These are phyloP conservation scores for Diploscapter pachys DNA, from an alignment of 1,140 invertebrate species.

Conservation along the genomic window DNA sequence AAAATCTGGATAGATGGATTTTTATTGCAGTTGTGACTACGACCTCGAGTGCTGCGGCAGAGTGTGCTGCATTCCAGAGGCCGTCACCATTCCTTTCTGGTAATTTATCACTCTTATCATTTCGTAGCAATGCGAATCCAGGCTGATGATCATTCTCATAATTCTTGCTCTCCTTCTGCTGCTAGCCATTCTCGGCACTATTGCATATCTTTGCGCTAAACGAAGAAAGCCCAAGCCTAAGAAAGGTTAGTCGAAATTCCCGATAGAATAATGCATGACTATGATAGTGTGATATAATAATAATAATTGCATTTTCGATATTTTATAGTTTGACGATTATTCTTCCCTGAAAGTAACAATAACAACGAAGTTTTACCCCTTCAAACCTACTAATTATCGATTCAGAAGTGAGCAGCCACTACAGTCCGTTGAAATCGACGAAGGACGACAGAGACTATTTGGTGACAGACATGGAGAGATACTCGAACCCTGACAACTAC, in stretches of 20 bases:
- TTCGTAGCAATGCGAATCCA: slow-evolving; percentile 19
- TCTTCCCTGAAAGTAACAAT: too few relatives aligned
- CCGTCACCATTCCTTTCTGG: slow-evolving; percentile 43
- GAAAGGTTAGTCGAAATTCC: slow-evolving; percentile 44
- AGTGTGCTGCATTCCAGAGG: slow-evolving; percentile 36
- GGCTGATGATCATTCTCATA: slow-evolving; percentile 50
- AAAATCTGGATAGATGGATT: too few relatives aligned
- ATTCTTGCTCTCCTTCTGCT: slow-evolving; percentile 43
- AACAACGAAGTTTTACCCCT: too few relatives aligned
- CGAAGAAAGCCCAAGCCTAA: slow-evolving; percentile 48
- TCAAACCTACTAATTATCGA: too few relatives aligned
- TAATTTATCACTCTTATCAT: slow-evolving; percentile 16
- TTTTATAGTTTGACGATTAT: too few relatives aligned
- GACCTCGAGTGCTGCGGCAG: slow-evolving; percentile 40
- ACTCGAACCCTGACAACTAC: too few relatives aligned
- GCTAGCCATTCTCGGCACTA: slow-evolving; percentile 32
- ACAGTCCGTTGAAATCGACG: too few relatives aligned
- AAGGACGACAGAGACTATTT: too few relatives aligned
- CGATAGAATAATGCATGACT: slow-evolving; percentile 1
- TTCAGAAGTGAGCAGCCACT: too few relatives aligned
- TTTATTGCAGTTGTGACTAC: slow-evolving; percentile 35
- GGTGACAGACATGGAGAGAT: slow-evolving; percentile 12
- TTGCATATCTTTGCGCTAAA: slow-evolving; percentile 46
- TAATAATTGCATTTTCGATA: slow-evolving; percentile 1
- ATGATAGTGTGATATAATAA: slow-evolving; percentile 3